Evolutionary conservation across 2,797 vertebrate species (phyloP), one percentile per base, ranked within the genome.

Genomic region (Manis crassicaudata): DNA sequence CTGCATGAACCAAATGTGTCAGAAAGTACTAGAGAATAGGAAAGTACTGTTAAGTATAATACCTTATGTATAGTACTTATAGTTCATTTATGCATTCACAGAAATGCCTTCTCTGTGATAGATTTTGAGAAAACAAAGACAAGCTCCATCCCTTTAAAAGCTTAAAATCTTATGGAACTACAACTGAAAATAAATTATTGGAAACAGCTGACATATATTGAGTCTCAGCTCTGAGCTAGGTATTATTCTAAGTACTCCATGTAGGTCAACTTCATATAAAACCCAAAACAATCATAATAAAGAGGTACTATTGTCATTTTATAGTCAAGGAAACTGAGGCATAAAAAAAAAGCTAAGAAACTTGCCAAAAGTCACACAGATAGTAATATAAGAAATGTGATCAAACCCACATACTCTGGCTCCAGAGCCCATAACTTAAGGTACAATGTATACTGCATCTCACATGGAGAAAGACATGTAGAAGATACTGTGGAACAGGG

Each of bases 121-220:
- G 58, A 67, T 56, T 32, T 88, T 65, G n/a, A 87, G 80, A 50
- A 95, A 91, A 95, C 16, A 92, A 82, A 96, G 35, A 52, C 43
- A 68, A 88, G 21, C 16, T 27, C 27, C 68, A 85, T 77, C 35
- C 32, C 29, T 83, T 58, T 89, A 68, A 92, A 92, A 85, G 20
- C 25, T 92, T 94, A 73, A 35, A 90, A 40, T 88, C 6, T 72
- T 67, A 79, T 40, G 40, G 27, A 82, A 83, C 8, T 80, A 43
- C 6, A 84, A 84, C 7, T 83, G 52, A 95, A 90, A 90, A 43
- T 82, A 86, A 90, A 43, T 68, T 83, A 43, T 40, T 92, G 65
- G 60, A 20, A 81, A 72, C 13, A 65, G 54, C 43, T 40, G 12
- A 89, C 6, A 75, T n/a, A n/a, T 10, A 52, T 54, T 20, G 18